These are phyloP conservation scores for Ctena decussata DNA, from an alignment of 2,888 invertebrate genomes.

Conservation along the genomic window DNA sequence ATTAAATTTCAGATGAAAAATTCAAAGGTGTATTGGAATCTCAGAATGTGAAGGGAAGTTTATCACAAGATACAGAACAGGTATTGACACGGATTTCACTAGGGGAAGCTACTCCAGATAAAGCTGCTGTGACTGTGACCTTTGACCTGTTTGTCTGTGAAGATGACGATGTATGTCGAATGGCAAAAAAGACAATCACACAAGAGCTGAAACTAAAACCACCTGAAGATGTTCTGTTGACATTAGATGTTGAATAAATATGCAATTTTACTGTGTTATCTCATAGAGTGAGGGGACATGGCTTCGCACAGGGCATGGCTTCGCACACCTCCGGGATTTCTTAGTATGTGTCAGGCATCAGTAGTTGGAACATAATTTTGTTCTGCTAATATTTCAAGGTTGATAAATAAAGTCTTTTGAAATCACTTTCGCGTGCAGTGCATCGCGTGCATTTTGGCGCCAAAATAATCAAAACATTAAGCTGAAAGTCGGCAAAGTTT, in stretches of 20 bases:
- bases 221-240: background rate
- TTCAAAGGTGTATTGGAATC: slow-evolving; percentile 13
- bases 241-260: background rate
- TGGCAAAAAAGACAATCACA: slow-evolving; percentile 21
- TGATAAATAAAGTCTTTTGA: too few species aligned
- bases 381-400: too few species aligned
- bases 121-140: slow-evolving; percentile 10
- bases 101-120: background rate
- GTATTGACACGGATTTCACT: slow-evolving; percentile 32
- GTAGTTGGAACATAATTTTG: too few species aligned
- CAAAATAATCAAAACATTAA: too few species aligned
- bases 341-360: too few species aligned
- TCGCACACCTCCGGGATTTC: too few species aligned
- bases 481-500: too few species aligned
- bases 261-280: too few species aligned
- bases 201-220: background rate
- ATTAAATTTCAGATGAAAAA: slow-evolving; percentile 55
- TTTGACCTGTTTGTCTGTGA: slow-evolving; percentile 55
- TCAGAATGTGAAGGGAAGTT: slow-evolving; percentile 27
- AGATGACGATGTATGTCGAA: slow-evolving; percentile 56
- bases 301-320: too few species aligned
- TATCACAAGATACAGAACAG: slow-evolving; percentile 40
- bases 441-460: too few species aligned
- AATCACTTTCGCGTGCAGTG: too few species aligned
- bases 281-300: too few species aligned